phyloP scores from a whole-genome alignment of 2,888 invertebrate species.

The Mactromeris polynyma region DNA sequence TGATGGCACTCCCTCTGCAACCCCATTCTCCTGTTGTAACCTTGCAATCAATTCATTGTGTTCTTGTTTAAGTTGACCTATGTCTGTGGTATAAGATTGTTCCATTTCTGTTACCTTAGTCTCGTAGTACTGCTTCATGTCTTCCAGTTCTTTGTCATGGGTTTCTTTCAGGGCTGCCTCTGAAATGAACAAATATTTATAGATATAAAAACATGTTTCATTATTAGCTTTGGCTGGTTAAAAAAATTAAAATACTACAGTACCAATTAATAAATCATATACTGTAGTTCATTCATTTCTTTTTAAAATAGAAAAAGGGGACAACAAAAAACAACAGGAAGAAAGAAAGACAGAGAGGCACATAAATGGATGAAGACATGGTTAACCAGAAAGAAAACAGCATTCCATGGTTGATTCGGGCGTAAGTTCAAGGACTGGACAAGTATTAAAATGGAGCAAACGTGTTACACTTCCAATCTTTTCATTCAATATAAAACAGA shows the following conservation, averaged over 20 bases:
- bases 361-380: not conserved
- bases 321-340: not conserved
- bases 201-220: not conserved
- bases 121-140: slow-evolving; percentile 76
- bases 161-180: slow-evolving; percentile 67
- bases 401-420: no score
- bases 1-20: slow-evolving; percentile 36
- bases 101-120: slow-evolving; percentile 73
- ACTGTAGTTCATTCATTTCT: not conserved
- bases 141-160: slow-evolving; percentile 71
- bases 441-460: no score
- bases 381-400: no score
- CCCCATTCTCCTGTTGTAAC: slow-evolving; percentile 55
- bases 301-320: not conserved
- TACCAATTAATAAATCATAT: not conserved
- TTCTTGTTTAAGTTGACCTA: slow-evolving; percentile 64
- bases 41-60: slow-evolving; percentile 57
- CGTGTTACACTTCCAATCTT: no score
- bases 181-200: slow-evolving; percentile 34
- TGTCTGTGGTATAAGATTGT: slow-evolving; percentile 69
- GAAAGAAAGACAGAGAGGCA: not conserved
- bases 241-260: no score
- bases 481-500: no score
- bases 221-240: not conserved
- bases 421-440: no score